A percentile compares a stretch with the other conserved stretches of the same genome.
Conservation (phyloP, 1,140 invertebrate species). For the Xylocopa sonorina region DNA sequence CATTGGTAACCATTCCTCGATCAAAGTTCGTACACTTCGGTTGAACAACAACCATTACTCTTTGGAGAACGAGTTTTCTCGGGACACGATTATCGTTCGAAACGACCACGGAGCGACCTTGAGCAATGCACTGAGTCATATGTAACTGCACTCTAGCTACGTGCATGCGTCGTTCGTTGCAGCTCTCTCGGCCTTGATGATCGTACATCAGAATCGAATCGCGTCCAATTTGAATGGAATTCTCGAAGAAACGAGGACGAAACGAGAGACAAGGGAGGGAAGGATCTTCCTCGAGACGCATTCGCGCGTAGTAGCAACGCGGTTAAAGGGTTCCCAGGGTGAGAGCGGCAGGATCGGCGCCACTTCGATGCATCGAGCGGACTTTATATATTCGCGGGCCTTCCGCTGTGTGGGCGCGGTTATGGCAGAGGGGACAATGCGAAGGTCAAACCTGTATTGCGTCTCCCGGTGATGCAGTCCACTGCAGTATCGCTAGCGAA, state of each 20-base stretch:
- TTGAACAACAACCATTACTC: conserved; percentile 49
- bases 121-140: conserved; percentile 12
- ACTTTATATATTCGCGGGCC: conserved; percentile 53
- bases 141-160: conserved; percentile 7
- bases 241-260: too few relatives aligned
- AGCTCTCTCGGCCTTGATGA: neutral
- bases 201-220: neutral
- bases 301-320: neutral
- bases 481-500: conserved; percentile 18
- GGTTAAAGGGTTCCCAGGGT: neutral
- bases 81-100: conserved; percentile 38
- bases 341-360: neutral
- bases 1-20: conserved; percentile 6
- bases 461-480: conserved; percentile 58
- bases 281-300: neutral
- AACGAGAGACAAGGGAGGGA: too few relatives aligned
- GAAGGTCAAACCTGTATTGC: conserved; percentile 70
- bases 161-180: neutral
- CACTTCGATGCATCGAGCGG: conserved; percentile 28
- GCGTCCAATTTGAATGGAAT: neutral
- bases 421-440: conserved; percentile 59
- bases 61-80: conserved; percentile 39
- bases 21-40: neutral
- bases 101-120: conserved; percentile 29
- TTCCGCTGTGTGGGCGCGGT: conserved; percentile 64